Evolutionary conservation across 2,888 invertebrate genomes (phyloP), one percentile per base, ranked within the genome.

Genomic region (Acleris cristana): DNA sequence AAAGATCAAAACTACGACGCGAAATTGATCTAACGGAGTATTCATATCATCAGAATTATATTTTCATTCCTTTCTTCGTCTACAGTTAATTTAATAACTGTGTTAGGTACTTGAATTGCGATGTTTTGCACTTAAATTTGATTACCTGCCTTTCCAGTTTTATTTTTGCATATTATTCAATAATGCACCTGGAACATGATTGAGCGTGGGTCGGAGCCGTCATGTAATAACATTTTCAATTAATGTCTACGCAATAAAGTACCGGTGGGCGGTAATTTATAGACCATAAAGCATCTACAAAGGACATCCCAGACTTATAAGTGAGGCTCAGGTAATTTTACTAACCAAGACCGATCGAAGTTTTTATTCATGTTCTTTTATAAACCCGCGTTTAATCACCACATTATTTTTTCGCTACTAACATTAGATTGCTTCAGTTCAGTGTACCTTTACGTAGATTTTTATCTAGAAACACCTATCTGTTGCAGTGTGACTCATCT

Each of bases 181-280:
- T 60, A 19, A n/a, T 21, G 34, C 65, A 60, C 55, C 61, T 66
- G 56, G 51, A 73, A 63, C 54, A 23, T 64, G 54, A 69, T 64
- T 48, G 52, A 40, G 64, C 71, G 73, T 76, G 78, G 79, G 79
- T 53, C 26, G 70, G 59, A 73, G 65, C 69, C 68, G 70, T 78
- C 74, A 77, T 77, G 76, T 77, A 71, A 72, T 79, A 76, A 79
- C 82, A 79, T 77, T 73, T 70, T 73, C 81, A 84, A 86, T 88
- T 87, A 87, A 84, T 83, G 81, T 85, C 80, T 80, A 77, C 72
- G 75, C 78, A 76, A 84, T 86, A 85, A 85, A 72, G 74, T 65
- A 73, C 68, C 68, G 64, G 88, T 89, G 80, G 88, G 88, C 75
- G 84, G 76, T 80, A 79, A 88, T 86, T 89, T 89, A 90, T 84